phyloP scores from a whole-genome alignment of 2,888 invertebrate species.

The Sphinx pinastri region DNA sequence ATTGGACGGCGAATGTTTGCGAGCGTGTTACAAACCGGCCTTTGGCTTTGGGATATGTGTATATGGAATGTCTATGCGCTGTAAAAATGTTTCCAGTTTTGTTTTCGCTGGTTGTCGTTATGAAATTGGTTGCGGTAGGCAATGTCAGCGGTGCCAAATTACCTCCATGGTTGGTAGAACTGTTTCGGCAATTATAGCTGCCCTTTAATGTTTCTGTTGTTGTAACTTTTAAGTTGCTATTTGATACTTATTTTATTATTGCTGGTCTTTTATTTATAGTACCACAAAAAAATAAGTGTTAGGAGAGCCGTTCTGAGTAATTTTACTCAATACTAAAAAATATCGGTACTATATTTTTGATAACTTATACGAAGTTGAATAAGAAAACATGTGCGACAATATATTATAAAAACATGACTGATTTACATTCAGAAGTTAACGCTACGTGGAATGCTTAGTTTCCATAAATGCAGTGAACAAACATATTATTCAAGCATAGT shows the following conservation, averaged over 20 bases:
- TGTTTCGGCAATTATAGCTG: conserved; percentile 53
- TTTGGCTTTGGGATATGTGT: not conserved
- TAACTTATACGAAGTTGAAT: not conserved
- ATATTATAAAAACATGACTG: not conserved
- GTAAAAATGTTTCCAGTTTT: conserved; percentile 55
- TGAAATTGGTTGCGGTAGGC: conserved; percentile 59
- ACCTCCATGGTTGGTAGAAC: conserved; percentile 43
- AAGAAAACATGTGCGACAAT: not conserved
- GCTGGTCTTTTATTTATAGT: not conserved
- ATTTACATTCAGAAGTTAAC: not conserved
- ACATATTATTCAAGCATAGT: conserved; percentile 50
- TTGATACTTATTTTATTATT: conserved; percentile 5
- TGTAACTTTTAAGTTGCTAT: not conserved
- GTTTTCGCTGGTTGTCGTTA: conserved; percentile 43
- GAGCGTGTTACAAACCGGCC: not conserved
- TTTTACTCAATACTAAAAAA: no score
- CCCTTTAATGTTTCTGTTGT: conserved; percentile 45
- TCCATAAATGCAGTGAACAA: conserved; percentile 26
- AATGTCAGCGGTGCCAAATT: conserved; percentile 62
- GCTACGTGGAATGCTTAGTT: conserved; percentile 1
- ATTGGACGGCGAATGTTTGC: conserved; percentile 5
- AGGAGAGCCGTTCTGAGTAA: not conserved
- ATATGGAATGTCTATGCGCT: conserved; percentile 27
- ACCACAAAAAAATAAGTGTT: not conserved
- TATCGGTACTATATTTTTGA: no score